Conservation (phyloP, 2,797 vertebrate species). For the Sebastes taczanowskii region DNA sequence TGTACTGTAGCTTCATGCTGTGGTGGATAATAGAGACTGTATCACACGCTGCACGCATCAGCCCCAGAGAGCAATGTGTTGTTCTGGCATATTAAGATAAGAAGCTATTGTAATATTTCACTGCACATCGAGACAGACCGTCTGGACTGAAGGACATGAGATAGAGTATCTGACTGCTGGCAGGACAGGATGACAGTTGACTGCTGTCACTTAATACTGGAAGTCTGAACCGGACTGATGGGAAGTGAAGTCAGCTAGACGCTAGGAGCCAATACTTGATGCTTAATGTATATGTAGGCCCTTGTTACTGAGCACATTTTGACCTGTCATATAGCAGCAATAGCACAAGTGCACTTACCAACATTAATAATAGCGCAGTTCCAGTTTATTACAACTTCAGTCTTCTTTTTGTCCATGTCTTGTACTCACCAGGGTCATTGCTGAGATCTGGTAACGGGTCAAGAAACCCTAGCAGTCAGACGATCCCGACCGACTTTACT, state of each 20-base stretch:
- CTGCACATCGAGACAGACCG: not conserved
- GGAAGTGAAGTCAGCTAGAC: not conserved
- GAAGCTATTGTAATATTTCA: conserved; percentile 8
- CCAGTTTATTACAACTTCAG: not conserved
- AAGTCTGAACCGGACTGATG: not conserved
- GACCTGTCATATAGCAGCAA: not conserved
- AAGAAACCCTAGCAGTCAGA: not conserved
- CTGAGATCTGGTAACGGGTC: not conserved
- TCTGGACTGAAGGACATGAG: not conserved
- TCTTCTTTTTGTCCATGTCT: not conserved
- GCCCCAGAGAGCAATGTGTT: not conserved
- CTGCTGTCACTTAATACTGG: not conserved
- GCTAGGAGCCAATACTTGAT: not conserved
- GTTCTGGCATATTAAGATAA: conserved; percentile 42
- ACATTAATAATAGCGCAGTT: not conserved
- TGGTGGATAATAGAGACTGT: not conserved
- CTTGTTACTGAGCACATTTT: not conserved
- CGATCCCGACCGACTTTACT: no score
- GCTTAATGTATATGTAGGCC: not conserved
- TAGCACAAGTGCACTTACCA: not conserved
- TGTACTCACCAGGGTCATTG: not conserved
- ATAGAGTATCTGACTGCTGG: conserved; percentile 13
- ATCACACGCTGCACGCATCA: not conserved
- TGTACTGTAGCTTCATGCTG: not conserved
- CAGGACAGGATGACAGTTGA: conserved; percentile 16